Evolutionary conservation across 1,140 invertebrate species (phyloP).

Genomic region (Leptinotarsa lineolata): DNA sequence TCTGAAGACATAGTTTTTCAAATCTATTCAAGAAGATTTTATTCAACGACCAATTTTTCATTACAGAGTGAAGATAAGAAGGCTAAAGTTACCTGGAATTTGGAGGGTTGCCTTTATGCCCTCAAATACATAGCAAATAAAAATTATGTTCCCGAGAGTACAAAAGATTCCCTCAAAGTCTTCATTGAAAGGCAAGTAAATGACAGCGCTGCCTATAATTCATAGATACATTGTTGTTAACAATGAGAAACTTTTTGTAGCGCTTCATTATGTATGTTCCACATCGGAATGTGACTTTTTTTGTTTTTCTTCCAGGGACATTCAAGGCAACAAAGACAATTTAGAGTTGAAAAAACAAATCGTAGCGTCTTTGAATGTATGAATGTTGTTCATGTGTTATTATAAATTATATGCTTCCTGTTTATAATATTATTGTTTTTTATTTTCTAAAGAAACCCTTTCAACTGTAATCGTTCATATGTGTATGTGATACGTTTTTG

Average conservation of each 20-base stretch:
- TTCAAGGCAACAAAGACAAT: slow-evolving; percentile 22
- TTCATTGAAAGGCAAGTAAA: slow-evolving; percentile 61
- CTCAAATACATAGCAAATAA: slow-evolving; percentile 60
- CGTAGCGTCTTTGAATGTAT: slow-evolving; percentile 13
- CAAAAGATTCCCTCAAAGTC: slow-evolving; percentile 61
- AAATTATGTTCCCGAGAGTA: slow-evolving; percentile 60
- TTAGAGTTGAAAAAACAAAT: slow-evolving; percentile 34
- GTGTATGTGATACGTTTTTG: too few species aligned
- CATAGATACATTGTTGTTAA: too few species aligned
- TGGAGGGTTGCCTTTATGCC: slow-evolving; percentile 64
- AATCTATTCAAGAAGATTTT: too few species aligned
- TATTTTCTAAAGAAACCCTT: not conserved
- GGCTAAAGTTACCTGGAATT: slow-evolving; percentile 62
- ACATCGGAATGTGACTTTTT: too few species aligned
- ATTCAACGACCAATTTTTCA: slow-evolving; percentile 26
- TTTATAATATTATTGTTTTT: not conserved
- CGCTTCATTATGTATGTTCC: not conserved
- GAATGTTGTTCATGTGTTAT: not conserved
- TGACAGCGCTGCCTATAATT: not conserved
- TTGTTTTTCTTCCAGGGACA: slow-evolving; percentile 35
- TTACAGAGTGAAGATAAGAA: slow-evolving; percentile 64
- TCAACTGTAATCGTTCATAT: not conserved
- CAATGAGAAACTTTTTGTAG: not conserved
- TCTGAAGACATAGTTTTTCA: too few species aligned
- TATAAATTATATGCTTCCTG: not conserved